These are phyloP conservation scores for Phortica variegata DNA, from an alignment of 1,140 invertebrate species.

Conservation along the genomic window DNA sequence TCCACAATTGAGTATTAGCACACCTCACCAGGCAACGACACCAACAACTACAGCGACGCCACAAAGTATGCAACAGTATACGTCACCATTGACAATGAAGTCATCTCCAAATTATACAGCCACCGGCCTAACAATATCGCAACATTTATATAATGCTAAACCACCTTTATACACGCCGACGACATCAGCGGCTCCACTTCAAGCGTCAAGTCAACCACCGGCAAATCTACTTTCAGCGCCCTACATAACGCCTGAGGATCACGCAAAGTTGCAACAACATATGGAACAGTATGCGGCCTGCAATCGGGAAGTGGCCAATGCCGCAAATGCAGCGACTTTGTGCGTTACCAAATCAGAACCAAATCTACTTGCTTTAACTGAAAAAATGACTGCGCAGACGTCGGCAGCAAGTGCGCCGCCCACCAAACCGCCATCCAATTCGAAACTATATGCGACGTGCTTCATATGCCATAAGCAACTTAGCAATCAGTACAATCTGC, in stretches of 20 bases:
- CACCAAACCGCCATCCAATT: constrained; percentile 53
- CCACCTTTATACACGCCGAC: constrained; percentile 9
- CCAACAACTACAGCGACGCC: constrained; percentile 25
- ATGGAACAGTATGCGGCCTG: constrained; percentile 44
- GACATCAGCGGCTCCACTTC: constrained; percentile 29
- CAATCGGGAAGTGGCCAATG: constrained; percentile 33
- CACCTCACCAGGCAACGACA: constrained; percentile 33
- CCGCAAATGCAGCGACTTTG: constrained; percentile 26
- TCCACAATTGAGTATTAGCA: constrained; percentile 25
- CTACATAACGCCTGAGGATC: constrained; percentile 47
- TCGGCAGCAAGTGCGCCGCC: constrained; percentile 8
- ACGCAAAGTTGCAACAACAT: constrained; percentile 47
- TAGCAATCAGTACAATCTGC: constrained; percentile 85
- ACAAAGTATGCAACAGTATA: constrained; percentile 34
- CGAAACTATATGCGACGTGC: constrained; percentile 68
- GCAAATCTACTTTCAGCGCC: constrained; percentile 33
- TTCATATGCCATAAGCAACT: constrained; percentile 82
- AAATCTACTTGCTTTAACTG: constrained; percentile 32
- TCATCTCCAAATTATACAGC: constrained; percentile 19
- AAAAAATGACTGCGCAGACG: constrained; percentile 20
- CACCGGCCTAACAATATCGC: neutral
- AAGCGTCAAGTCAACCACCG: constrained; percentile 27
- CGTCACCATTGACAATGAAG: constrained; percentile 36
- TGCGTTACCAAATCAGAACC: constrained; percentile 44
- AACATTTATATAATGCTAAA: too few relatives aligned